phyloP scores from a whole-genome alignment of 1,140 invertebrate genomes.

The Camponotus floridanus region DNA sequence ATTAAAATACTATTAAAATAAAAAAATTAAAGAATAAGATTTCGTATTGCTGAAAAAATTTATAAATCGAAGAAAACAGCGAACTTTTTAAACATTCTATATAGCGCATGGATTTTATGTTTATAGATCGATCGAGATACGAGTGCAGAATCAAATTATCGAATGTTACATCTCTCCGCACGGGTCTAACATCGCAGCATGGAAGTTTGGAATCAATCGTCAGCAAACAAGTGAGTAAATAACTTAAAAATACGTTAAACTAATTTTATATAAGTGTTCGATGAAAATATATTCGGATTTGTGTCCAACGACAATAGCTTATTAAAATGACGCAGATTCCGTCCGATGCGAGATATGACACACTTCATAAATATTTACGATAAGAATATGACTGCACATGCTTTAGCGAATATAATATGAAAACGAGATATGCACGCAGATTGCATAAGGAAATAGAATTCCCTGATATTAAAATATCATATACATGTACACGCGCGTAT shows the following conservation, averaged over 20 bases:
- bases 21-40: not conserved
- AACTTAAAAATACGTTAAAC: not conserved
- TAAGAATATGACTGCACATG: not conserved
- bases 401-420: not conserved
- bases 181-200: slow-evolving; percentile 63
- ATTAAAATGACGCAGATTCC: not conserved
- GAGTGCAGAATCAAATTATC: slow-evolving; percentile 81
- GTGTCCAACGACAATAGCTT: not conserved
- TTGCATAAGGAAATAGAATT: slow-evolving; percentile 25
- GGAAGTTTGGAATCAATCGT: slow-evolving; percentile 75
- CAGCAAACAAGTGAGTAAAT: slow-evolving; percentile 77
- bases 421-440: not conserved
- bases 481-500: not conserved
- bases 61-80: not conserved
- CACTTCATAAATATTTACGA: slow-evolving; percentile 23
- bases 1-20: not conserved
- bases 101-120: slow-evolving; percentile 18
- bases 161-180: slow-evolving; percentile 76
- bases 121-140: slow-evolving; percentile 80
- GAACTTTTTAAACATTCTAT: not conserved
- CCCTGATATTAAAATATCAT: slow-evolving; percentile 4
- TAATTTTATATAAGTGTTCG: not conserved
- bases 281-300: not conserved
- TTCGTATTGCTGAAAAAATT: not conserved
- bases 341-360: not conserved